phyloP scores from a whole-genome alignment of 1,140 invertebrate species.

The Brachionus plicatilis region DNA sequence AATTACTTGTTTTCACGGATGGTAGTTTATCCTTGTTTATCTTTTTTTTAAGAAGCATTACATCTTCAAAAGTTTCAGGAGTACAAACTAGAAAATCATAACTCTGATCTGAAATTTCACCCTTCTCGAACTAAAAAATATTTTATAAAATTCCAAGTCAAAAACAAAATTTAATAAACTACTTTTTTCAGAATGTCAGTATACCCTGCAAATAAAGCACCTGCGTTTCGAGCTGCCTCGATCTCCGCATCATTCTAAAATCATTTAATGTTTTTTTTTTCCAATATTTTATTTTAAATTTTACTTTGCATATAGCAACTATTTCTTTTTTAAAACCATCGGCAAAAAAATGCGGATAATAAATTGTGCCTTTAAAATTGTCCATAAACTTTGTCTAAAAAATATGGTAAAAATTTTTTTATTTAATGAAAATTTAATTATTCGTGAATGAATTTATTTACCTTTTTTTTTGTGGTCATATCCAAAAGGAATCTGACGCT shows the following conservation, averaged over 20 bases:
- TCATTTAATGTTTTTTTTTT: neutral
- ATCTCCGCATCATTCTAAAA: neutral
- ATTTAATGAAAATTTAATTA: neutral
- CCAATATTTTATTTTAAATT: neutral
- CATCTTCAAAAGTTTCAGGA: slow-evolving; percentile 25
- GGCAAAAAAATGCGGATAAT: slow-evolving; percentile 35
- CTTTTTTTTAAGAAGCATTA: slow-evolving; percentile 20
- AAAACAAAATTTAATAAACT: neutral
- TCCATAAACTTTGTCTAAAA: slow-evolving; percentile 35
- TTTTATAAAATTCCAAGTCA: neutral
- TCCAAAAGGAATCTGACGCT: neutral
- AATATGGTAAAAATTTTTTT: neutral
- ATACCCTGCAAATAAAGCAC: slow-evolving; percentile 14
- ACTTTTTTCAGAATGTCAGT: slow-evolving; percentile 33
- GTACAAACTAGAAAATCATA: slow-evolving; percentile 37
- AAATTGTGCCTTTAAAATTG: neutral
- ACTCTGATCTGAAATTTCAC: slow-evolving; percentile 28
- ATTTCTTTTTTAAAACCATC: slow-evolving; percentile 32
- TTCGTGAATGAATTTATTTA: neutral
- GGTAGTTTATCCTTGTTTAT: slow-evolving; percentile 39
- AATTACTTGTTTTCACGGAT: slow-evolving; percentile 3
- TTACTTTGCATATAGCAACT: slow-evolving; percentile 29
- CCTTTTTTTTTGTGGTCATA: slow-evolving; percentile 36
- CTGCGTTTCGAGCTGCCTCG: neutral
- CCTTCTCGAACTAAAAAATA: slow-evolving; percentile 12